Base-by-base conservation (phyloP, 2,888 invertebrate species). In the Keiferia lycopersicella region DNA sequence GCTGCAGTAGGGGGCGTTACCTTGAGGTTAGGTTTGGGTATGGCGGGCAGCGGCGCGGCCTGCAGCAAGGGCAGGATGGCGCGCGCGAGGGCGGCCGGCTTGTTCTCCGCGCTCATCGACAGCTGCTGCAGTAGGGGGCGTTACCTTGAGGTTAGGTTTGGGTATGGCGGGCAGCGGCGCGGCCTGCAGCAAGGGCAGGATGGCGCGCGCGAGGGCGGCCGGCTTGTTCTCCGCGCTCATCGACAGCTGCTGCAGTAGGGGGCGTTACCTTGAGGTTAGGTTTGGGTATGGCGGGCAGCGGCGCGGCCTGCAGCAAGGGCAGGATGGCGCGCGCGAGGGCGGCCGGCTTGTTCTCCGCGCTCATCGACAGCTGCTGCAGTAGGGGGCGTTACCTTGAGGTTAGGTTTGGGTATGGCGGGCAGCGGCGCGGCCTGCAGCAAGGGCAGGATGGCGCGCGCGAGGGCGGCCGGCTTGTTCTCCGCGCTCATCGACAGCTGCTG, bases 321-420 rank as follows among this genome's bases (percentile, higher is more conserved):
- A 96, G 88, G 26, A 98, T 86, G 68, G 95, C 93, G 63, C 96
- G 93, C 20, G 96, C 96, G 2, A 98, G 94, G 0, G 95, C 93
- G 11, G 96, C 96, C 1, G 98, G 97, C 86, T 97, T 97, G 30
- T 96, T 95, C 80, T 98, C 97, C 62, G 94, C 95, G 68, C 96
- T 91, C 63, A 93, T 92, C 0, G 96, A 95, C 78, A 98, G 86
- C 79, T 97, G 96, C 68, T 94, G 94, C n/a, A n/a, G n/a, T n/a
- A 16, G 14, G 11, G n/a, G 0, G 18, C 8, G 14, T 78, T 78
- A 94, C 94, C 77, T 93, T 92, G 12, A 94, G 92, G 75, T 95
- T 95, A 10, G 95, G 95, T 67, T 92, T 92, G 0, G 96, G 96
- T 71, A 95, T 93, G 63, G 92, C 86, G 0, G 95, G 93, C 41